Evolutionary conservation across 2,888 invertebrate genomes (phyloP), one percentile per base, ranked within the genome.

Genomic region (Kuschelorhynchus macadamiae): DNA sequence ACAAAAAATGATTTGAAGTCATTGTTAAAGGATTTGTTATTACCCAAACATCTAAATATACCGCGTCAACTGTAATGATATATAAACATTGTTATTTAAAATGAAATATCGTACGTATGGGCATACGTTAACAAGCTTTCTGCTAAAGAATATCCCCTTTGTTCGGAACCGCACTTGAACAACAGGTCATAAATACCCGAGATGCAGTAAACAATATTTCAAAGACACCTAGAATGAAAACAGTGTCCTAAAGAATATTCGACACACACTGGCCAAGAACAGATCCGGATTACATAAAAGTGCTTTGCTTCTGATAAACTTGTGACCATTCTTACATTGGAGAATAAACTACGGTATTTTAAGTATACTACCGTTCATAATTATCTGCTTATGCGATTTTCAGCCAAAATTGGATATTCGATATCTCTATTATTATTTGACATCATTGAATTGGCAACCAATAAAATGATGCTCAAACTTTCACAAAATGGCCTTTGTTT

Each of bases 11-110:
- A 55, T 67, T 62, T 63, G 64, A 63, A 62, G 42, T 36, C 62
- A 57, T 56, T 62, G 60, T 65, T 69, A 69, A 70, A 69, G 70
- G 77, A 79, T 79, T 79, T 79, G 78, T 79, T 79, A 80, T 77
- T 76, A 75, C 75, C 75, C 74, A 75, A 79, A 79, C 79, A 80
- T 80, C 79, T 79, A 78, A 78, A 81, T 80, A 78, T 78, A 79
- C 73, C 76, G 74, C 77, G 79, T 79, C 80, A 74, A 70, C 64
- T 73, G 74, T 76, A 81, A 81, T 81, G 81, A 82, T 81, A 81
- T 81, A 82, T 82, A 82, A 82, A 82, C 81, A 81, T 81, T 81
- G 81, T 81, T 81, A 81, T 81, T 81, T 81, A 81, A 81, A 79
- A 81, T 82, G 81, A 82, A 81, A 81, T 82, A 82, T 80, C 75